phyloP scores from a whole-genome alignment of 2,888 invertebrate species.

The Monochamus alternatus region DNA sequence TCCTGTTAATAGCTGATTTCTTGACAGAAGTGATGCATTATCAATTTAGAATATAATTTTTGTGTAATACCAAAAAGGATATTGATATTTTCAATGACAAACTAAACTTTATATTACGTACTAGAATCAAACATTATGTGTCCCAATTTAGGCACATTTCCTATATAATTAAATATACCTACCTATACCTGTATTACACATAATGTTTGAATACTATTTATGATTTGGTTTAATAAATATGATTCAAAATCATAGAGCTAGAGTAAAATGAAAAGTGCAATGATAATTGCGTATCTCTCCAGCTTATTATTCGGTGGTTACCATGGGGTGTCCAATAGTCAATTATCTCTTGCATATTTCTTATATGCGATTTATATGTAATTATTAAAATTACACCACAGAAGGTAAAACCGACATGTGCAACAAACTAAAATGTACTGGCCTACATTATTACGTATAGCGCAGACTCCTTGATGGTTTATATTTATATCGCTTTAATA shows the following conservation, averaged over 20 bases:
- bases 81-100: too few relatives aligned
- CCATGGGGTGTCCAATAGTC: slow-evolving; percentile 5
- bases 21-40: too few relatives aligned
- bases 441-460: slow-evolving; percentile 13
- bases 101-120: too few relatives aligned
- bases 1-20: too few relatives aligned
- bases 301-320: neutral
- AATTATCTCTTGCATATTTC: neutral
- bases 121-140: too few relatives aligned
- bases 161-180: neutral
- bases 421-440: slow-evolving; percentile 21
- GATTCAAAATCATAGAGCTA: too few relatives aligned
- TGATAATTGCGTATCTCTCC: neutral
- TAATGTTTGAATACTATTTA: neutral
- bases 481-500: slow-evolving; percentile 18
- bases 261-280: too few relatives aligned
- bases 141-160: neutral
- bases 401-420: neutral
- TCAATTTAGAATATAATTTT: too few relatives aligned
- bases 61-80: too few relatives aligned
- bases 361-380: neutral
- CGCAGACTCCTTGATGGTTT: slow-evolving; percentile 14
- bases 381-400: neutral
- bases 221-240: too few relatives aligned
- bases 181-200: neutral